These are phyloP conservation scores for Pollimyrus isidori DNA, from an alignment of 2,113 vertebrate genomes.

Conservation along the genomic window DNA sequence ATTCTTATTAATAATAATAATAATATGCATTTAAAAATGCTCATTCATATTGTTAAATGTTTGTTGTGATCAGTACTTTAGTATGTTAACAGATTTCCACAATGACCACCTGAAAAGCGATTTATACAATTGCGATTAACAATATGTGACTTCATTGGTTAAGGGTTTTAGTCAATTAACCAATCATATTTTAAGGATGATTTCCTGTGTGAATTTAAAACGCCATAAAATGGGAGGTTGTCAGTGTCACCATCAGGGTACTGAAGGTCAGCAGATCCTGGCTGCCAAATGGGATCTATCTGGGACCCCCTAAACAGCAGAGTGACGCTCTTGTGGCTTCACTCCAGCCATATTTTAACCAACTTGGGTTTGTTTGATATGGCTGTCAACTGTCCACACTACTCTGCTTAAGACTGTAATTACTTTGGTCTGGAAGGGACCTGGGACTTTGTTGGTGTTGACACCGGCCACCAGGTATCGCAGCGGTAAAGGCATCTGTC, in stretches of 20 bases:
- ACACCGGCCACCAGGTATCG: neutral
- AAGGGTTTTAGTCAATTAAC: neutral
- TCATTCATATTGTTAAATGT: neutral
- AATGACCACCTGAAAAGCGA: neutral
- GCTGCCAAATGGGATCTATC: neutral
- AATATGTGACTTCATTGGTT: neutral
- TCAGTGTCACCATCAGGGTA: neutral
- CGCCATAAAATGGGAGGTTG: neutral
- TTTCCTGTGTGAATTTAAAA: neutral
- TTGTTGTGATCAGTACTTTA: neutral
- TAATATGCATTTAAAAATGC: neutral
- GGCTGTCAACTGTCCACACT: neutral
- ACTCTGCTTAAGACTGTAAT: neutral
- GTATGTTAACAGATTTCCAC: neutral
- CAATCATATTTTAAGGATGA: neutral
- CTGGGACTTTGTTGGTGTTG: neutral
- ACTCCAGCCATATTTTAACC: neutral
- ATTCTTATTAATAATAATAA: neutral
- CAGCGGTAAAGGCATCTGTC: slow-evolving; percentile 17
- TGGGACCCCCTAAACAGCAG: neutral
- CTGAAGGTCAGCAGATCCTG: neutral
- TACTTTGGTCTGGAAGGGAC: neutral
- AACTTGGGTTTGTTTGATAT: neutral
- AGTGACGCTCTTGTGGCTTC: neutral
- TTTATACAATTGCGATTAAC: neutral